Evolutionary conservation across 2,113 vertebrate species (phyloP), one percentile per base, ranked within the genome.

Genomic region (Psophia crepitans): DNA sequence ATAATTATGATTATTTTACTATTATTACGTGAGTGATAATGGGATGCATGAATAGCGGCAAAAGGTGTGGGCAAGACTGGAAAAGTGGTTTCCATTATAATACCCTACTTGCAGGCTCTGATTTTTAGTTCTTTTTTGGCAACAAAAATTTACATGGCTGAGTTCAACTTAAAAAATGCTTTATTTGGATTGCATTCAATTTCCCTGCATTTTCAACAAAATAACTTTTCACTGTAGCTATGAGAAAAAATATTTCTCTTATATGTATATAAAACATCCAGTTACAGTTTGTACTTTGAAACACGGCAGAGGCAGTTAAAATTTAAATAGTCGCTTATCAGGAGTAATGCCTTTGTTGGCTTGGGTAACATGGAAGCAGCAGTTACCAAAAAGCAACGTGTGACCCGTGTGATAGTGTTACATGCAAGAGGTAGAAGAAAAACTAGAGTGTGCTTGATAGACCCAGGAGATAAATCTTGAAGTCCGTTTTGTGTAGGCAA

Each of bases 321-420:
- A 89, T 92, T 84, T 89, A 92, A 96, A 87, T 65, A 82, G 74
- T 76, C 53, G 41, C 95, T 95, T 91, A 80, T 94, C 77, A 96
- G 65, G 53, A 85, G 37, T 87, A 96, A 87, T 74, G 70, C 65
- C 89, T 66, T 61, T 49, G n/a, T 83, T 82, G 81, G 74, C 57
- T 76, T 82, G 66, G 61, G 48, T 87, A 84, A 66, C n/a, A 32
- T 14, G 57, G 69, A 79, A 87, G 87, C 87, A 33, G 48, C 66
- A 49, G 65, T 83, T 82, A 89, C 28, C 19, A 70, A 69, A 69
- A 65, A 83, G 41, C 79, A 89, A 79, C 0, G 0, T 4, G 14
- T 39, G 76, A 68, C 81, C 51, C 10, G 1, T 41, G 64, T 44
- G 43, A 56, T 6, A 39, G 53, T 2, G 23, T 71, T 71, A 53